phyloP scores from a whole-genome alignment of 2,888 invertebrate species.

The Taphrorychus bicolor region DNA sequence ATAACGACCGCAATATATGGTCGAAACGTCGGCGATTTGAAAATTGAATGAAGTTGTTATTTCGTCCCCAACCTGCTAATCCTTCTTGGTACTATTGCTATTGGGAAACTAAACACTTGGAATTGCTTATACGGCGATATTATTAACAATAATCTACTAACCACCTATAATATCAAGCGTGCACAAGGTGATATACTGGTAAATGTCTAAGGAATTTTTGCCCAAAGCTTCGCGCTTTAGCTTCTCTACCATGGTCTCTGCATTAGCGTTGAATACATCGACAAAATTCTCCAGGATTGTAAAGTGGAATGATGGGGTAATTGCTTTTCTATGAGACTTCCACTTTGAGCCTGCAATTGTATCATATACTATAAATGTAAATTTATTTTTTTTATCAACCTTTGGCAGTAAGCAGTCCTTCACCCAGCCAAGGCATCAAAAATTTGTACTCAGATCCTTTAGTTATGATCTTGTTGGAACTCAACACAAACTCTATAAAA shows the following conservation, averaged over 20 bases:
- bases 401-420: slow-evolving; percentile 45
- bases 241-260: slow-evolving; percentile 44
- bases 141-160: slow-evolving; percentile 13
- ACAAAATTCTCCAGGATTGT: slow-evolving; percentile 49
- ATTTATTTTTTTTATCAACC: slow-evolving; percentile 22
- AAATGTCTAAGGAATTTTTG: slow-evolving; percentile 43
- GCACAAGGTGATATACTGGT: slow-evolving; percentile 44
- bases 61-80: too few relatives aligned
- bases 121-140: background rate
- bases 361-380: background rate
- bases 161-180: slow-evolving; percentile 50
- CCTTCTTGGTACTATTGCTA: background rate
- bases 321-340: slow-evolving; percentile 48
- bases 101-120: background rate
- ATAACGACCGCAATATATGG: too few relatives aligned
- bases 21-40: too few relatives aligned
- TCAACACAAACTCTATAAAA: slow-evolving; percentile 62
- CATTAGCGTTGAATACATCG: slow-evolving; percentile 46
- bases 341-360: slow-evolving; percentile 43
- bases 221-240: slow-evolving; percentile 36
- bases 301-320: slow-evolving; percentile 52
- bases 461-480: slow-evolving; percentile 42
- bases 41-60: too few relatives aligned
- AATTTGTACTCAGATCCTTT: slow-evolving; percentile 45
- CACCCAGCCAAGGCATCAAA: slow-evolving; percentile 47